phyloP scores from a whole-genome alignment of 2,888 invertebrate species.

The Pseudanteris insignis region DNA sequence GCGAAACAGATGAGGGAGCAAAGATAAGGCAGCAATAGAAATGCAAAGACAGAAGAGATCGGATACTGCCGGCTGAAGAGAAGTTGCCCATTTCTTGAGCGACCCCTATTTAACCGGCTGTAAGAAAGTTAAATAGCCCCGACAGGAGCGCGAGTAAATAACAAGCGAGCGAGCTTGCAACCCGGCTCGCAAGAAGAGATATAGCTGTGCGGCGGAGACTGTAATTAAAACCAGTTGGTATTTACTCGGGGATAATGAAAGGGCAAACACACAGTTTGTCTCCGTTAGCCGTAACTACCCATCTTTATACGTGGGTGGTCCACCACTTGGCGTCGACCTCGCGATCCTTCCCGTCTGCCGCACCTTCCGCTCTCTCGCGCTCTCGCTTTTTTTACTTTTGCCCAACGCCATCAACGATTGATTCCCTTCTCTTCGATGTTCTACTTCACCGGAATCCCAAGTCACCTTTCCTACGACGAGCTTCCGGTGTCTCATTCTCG shows the following conservation, averaged over 20 bases:
- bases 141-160: conserved; percentile 59
- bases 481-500: conserved; percentile 21
- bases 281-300: conserved; percentile 58
- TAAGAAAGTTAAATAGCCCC: conserved; percentile 58
- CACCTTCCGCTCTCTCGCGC: not conserved
- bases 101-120: conserved; percentile 54
- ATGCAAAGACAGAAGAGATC: conserved; percentile 39
- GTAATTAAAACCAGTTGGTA: conserved; percentile 65
- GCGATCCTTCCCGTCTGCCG: conserved; percentile 1
- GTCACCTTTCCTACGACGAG: conserved; percentile 8
- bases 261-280: conserved; percentile 65
- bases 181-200: conserved; percentile 54
- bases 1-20: conserved; percentile 42
- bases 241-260: conserved; percentile 65
- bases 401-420: conserved; percentile 22
- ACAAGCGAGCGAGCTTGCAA: conserved; percentile 49
- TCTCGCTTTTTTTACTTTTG: not conserved
- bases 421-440: conserved; percentile 14
- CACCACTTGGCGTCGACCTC: conserved; percentile 13
- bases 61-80: conserved; percentile 16
- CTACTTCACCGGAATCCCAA: conserved; percentile 26
- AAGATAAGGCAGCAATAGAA: conserved; percentile 43
- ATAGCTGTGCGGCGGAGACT: conserved; percentile 54
- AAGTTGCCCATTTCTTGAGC: conserved; percentile 45
- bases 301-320: conserved; percentile 40